Conservation (phyloP, 1,140 invertebrate genomes). For the Eubasilissa regina region DNA sequence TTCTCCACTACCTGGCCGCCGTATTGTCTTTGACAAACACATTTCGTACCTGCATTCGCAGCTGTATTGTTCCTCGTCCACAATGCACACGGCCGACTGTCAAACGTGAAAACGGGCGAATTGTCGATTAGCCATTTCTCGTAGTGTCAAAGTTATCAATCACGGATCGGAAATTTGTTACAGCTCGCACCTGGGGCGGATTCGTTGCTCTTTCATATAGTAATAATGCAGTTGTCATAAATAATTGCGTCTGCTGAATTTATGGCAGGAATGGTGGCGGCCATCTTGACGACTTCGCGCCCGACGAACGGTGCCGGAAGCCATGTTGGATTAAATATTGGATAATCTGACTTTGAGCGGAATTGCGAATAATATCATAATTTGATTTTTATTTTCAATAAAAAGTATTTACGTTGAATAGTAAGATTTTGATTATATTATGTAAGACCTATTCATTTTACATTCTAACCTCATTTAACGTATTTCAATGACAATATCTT, state of each 20-base stretch:
- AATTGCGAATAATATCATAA: no score
- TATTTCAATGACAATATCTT: no score
- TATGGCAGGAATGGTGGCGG: constrained; percentile 49
- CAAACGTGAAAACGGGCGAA: constrained; percentile 16
- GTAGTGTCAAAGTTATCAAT: constrained; percentile 57
- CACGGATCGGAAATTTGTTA: constrained; percentile 46
- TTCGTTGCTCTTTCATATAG: background rate
- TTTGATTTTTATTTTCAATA: no score
- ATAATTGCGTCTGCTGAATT: constrained; percentile 56
- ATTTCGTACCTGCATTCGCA: constrained; percentile 50
- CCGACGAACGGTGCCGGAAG: constrained; percentile 23
- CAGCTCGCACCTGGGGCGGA: constrained; percentile 49
- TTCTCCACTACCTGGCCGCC: constrained; percentile 27
- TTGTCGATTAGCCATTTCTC: constrained; percentile 53
- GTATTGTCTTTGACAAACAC: constrained; percentile 48
- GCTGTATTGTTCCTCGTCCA: constrained; percentile 13
- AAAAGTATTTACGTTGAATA: no score
- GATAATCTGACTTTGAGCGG: background rate
- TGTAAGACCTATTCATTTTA: no score
- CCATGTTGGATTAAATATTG: constrained; percentile 27
- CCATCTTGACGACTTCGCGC: constrained; percentile 31
- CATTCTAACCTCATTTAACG: no score
- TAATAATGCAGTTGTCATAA: constrained; percentile 59
- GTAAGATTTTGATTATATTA: no score
- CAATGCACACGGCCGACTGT: constrained; percentile 24